Percentiles rank a stretch among this genome's conserved stretches.
Conservation (phyloP, 53 echinoderm and acorn worm genomes). For the Antedon mediterranea region DNA sequence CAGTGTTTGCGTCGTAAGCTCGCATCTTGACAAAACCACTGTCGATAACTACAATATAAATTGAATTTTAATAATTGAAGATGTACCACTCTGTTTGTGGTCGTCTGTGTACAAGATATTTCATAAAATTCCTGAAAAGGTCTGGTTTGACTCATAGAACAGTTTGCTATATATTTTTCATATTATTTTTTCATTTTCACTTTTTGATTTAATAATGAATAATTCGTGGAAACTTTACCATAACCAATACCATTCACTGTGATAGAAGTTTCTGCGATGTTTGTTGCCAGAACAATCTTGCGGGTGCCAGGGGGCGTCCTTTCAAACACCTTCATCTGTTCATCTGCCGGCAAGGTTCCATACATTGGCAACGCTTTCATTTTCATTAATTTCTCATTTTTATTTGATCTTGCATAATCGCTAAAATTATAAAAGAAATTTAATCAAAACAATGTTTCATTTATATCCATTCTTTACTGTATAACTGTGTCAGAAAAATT, state of each 20-base stretch:
- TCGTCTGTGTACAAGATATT: too few species aligned
- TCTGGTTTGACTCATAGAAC: too few species aligned
- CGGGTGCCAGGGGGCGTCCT: constrained; percentile 70
- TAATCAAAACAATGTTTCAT: not conserved
- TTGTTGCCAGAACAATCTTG: constrained; percentile 97
- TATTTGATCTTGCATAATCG: constrained; percentile 46
- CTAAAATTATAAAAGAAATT: constrained; percentile 7
- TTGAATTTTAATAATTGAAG: too few species aligned
- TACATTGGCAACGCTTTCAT: constrained; percentile 91
- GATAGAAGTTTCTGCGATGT: constrained; percentile 88
- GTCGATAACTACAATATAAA: constrained; percentile 50
- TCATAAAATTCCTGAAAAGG: too few species aligned
- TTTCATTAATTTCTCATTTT: constrained; percentile 43
- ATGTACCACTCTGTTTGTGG: too few species aligned
- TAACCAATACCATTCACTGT: constrained; percentile 92
- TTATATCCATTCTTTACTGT: too few species aligned
- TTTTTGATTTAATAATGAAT: too few species aligned
- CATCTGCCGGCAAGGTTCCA: constrained; percentile 60
- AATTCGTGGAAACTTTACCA: too few species aligned
- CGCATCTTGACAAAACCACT: constrained; percentile 86
- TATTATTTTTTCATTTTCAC: too few species aligned
- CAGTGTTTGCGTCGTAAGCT: constrained; percentile 60
- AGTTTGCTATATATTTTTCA: too few species aligned
- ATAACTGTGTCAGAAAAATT: too few species aligned
- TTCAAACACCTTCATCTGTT: constrained; percentile 95